Evolutionary conservation across 2,888 invertebrate genomes (phyloP).

Genomic region (Chymomyza procnemis): DNA sequence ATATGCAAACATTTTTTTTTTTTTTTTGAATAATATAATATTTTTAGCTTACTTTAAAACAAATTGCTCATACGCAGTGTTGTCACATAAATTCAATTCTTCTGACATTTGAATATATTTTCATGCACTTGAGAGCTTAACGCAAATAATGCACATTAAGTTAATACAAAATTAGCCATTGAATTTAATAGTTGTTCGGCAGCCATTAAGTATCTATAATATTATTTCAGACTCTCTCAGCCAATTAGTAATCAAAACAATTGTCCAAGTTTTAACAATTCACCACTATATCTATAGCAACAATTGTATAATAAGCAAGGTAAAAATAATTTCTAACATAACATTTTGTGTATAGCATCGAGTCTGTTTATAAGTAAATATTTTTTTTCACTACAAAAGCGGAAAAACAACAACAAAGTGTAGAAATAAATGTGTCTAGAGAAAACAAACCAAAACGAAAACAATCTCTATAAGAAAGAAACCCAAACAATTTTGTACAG

Average conservation of each 20-base stretch:
- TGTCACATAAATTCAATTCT: too few species aligned
- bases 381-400: conserved; percentile 7
- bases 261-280: background rate
- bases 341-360: background rate
- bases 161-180: background rate
- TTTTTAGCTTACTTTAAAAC: too few species aligned
- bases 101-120: too few species aligned
- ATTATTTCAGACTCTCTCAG: background rate
- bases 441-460: background rate
- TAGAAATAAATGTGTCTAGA: conserved; percentile 56
- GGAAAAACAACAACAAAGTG: conserved; percentile 7
- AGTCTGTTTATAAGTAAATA: conserved; percentile 8
- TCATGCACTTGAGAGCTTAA: too few species aligned
- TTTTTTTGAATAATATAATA: too few species aligned
- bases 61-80: too few species aligned
- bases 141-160: background rate
- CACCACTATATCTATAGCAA: background rate
- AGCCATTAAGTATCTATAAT: background rate
- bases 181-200: background rate
- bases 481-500: conserved; percentile 63
- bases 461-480: conserved; percentile 41
- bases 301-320: conserved; percentile 4
- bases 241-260: background rate
- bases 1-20: too few species aligned
- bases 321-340: background rate